Evolutionary conservation across 2,113 vertebrate genomes (phyloP).

Genomic region (Pluvianellus socialis): DNA sequence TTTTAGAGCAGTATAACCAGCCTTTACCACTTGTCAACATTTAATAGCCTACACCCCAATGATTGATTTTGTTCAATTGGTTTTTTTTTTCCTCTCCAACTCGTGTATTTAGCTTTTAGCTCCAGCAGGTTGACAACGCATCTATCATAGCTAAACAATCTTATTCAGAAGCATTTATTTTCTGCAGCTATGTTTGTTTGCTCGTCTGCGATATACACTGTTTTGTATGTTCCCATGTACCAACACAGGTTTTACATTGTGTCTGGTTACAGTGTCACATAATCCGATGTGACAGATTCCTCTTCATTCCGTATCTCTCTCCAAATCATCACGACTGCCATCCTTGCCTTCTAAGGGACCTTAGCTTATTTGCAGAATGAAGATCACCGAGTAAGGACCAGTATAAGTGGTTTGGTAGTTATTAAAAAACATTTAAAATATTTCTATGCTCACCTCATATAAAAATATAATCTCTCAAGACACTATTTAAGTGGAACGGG

Average conservation of each 20-base stretch:
- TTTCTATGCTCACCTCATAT: not conserved
- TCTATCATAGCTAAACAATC: slow-evolving; percentile 58
- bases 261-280: not conserved
- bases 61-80: slow-evolving; percentile 49
- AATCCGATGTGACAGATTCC: not conserved
- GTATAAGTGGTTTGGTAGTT: rapidly evolving
- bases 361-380: not conserved
- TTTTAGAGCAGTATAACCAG: slow-evolving; percentile 39
- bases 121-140: slow-evolving; percentile 45
- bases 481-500: not conserved
- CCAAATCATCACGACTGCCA: not conserved
- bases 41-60: slow-evolving; percentile 50
- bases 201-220: not conserved
- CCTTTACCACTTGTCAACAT: slow-evolving; percentile 45
- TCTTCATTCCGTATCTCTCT: not conserved
- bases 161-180: slow-evolving; percentile 50
- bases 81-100: not conserved
- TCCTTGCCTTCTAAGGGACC: not conserved
- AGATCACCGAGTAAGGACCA: not conserved
- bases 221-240: not conserved
- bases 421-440: not conserved
- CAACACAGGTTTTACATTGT: not conserved
- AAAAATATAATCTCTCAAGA: not conserved
- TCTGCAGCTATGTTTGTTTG: not conserved
- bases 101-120: slow-evolving; percentile 56